Conservation (phyloP, 2,888 invertebrate species). For the Venusia cambrica region DNA sequence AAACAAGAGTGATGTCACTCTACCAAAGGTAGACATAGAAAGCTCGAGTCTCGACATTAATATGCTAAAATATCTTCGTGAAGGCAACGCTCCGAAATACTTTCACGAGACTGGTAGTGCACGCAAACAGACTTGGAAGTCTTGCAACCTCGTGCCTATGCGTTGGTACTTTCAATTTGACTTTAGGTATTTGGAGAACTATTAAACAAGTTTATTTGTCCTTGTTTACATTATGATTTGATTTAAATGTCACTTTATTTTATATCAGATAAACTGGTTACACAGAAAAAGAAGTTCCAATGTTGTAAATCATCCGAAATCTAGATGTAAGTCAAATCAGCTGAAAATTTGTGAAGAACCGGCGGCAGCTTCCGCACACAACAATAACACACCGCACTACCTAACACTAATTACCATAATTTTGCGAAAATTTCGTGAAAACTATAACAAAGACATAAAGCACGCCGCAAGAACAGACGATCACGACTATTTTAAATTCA, state of each 20-base stretch:
- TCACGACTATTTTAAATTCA: constrained; percentile 65
- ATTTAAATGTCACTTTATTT: constrained; percentile 7
- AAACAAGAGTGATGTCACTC: constrained; percentile 44
- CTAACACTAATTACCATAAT: constrained; percentile 38
- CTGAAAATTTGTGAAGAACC: constrained; percentile 42
- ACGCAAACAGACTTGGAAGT: constrained; percentile 54
- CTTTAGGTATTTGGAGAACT: constrained; percentile 25
- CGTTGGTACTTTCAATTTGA: constrained; percentile 31
- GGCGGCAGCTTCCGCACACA: constrained; percentile 54
- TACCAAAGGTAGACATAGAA: constrained; percentile 59
- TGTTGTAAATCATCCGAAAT: constrained; percentile 34
- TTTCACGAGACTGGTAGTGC: constrained; percentile 72
- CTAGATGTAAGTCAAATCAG: constrained; percentile 36
- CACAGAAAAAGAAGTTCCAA: constrained; percentile 26
- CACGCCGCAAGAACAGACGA: constrained; percentile 56
- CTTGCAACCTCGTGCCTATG: constrained; percentile 41
- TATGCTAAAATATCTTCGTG: constrained; percentile 73
- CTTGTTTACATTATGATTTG: constrained; percentile 10
- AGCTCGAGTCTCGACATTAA: constrained; percentile 63
- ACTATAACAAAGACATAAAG: constrained; percentile 44
- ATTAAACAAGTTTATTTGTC: constrained; percentile 26
- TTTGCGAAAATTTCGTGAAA: constrained; percentile 26
- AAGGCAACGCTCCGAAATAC: constrained; percentile 71
- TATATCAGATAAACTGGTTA: constrained; percentile 12
- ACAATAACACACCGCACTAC: constrained; percentile 38